Evolutionary conservation across 2,888 invertebrate genomes (phyloP).

Genomic region (Dorcus parallelipipedus): DNA sequence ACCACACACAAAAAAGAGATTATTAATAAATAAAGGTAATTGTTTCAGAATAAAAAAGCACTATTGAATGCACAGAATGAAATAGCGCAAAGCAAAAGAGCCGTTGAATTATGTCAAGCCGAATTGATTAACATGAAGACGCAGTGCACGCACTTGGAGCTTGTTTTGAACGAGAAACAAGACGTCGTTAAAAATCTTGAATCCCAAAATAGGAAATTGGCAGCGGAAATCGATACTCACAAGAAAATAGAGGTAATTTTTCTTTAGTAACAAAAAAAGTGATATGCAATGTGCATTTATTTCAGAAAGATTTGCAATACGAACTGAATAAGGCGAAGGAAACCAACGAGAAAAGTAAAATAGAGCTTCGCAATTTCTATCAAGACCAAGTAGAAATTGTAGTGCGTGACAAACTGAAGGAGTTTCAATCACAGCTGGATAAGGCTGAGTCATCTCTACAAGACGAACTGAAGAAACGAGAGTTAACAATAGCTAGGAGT

Average conservation of each 20-base stretch:
- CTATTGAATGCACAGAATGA: constrained; percentile 40
- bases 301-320: constrained; percentile 49
- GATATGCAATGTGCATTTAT: constrained; percentile 1
- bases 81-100: constrained; percentile 48
- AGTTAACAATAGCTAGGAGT: constrained; percentile 64
- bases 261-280: background rate
- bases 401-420: constrained; percentile 70
- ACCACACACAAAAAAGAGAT: background rate
- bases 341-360: constrained; percentile 61
- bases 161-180: constrained; percentile 33
- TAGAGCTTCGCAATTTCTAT: constrained; percentile 69
- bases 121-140: constrained; percentile 42
- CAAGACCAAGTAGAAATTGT: constrained; percentile 79
- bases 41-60: constrained; percentile 38
- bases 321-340: constrained; percentile 47
- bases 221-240: constrained; percentile 38
- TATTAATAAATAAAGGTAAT: background rate
- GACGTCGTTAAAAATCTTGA: constrained; percentile 32
- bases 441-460: constrained; percentile 63
- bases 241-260: constrained; percentile 42
- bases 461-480: constrained; percentile 61
- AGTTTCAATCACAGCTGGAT: constrained; percentile 74
- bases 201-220: constrained; percentile 39
- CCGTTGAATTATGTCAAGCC: constrained; percentile 51
- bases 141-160: constrained; percentile 34